Evolutionary conservation across 2,888 invertebrate genomes (phyloP), one percentile per base, ranked within the genome.

Genomic region (Ormyrus labotus): DNA sequence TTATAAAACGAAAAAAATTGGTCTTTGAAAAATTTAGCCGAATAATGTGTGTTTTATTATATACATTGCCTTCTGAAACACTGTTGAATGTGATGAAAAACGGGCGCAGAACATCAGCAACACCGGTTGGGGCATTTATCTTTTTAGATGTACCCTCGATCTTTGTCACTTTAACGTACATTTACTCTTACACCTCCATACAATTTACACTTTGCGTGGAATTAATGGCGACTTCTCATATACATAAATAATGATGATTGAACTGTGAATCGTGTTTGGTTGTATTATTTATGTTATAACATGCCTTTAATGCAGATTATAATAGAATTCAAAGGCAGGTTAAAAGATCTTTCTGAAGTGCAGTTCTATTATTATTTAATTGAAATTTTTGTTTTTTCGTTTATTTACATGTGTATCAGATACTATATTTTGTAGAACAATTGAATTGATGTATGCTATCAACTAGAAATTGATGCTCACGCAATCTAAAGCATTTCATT

Each of bases 291-390:
- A 85, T 88, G 87, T 88, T 88, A 87, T 76, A 73, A 81, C 85
- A 85, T 82, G 86, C 86, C 86, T 88, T 83, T 86, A 86, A 88
- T 86, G 86, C 87, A 88, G 87, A 88, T 88, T 88, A 88, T 88
- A 88, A 87, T 87, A 87, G 85, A 88, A 88, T 87, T 87, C 82
- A 87, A 88, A 84, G 82, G 83, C 84, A 78, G 72, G 74, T 61
- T 81, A 19, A 67, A 72, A 63, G 58, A 8, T 50, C 45, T 76
- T 79, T 78, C 53, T 53, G 63, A 63, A 67, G 51, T 74, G 57
- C 71, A 47, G 19, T 74, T 81, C 71, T 63, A 61, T 68, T 68
- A 53, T 61, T n/a, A 45, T 0, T 53, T 61, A n/a, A 47, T 61
- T 58, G 55, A 48, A 50, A 57, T 76, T 78, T 58, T 65, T 64